Conservation (phyloP, 2,888 invertebrate species). For the Drosophila meridiana region DNA sequence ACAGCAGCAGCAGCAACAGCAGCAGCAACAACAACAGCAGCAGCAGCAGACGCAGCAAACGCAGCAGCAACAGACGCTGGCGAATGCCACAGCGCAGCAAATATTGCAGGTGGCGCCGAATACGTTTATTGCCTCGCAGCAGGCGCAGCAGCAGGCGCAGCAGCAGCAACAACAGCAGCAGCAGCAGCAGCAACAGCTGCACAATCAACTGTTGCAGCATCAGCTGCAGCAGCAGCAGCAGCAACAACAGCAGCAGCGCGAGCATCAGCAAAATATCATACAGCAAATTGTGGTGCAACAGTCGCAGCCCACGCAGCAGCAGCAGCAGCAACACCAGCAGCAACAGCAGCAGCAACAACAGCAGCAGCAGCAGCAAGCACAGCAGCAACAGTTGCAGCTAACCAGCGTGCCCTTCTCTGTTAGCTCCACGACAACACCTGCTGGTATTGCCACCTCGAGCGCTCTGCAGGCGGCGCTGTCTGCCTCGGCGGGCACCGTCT, state of each 20-base stretch:
- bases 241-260: conserved; percentile 84
- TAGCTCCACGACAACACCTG: conserved; percentile 78
- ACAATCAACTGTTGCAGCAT: conserved; percentile 79
- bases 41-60: conserved; percentile 85
- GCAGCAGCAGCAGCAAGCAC: conserved; percentile 55
- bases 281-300: conserved; percentile 65
- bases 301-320: conserved; percentile 69
- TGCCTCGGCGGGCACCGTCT: conserved; percentile 83
- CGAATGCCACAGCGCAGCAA: conserved; percentile 72
- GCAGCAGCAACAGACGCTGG: conserved; percentile 73
- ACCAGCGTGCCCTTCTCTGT: conserved; percentile 82
- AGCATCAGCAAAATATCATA: conserved; percentile 59
- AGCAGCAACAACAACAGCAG: conserved; percentile 73
- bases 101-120: conserved; percentile 83
- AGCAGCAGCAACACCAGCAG: conserved; percentile 74
- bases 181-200: conserved; percentile 77
- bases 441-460: conserved; percentile 81
- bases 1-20: conserved; percentile 81
- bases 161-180: conserved; percentile 73
- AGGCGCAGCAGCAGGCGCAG: conserved; percentile 79
- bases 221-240: conserved; percentile 79
- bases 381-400: conserved; percentile 74
- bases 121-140: conserved; percentile 86
- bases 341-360: conserved; percentile 77
- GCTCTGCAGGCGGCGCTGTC: conserved; percentile 85